Evolutionary conservation across 2,888 invertebrate genomes (phyloP).

Genomic region (Terebella lapidaria): DNA sequence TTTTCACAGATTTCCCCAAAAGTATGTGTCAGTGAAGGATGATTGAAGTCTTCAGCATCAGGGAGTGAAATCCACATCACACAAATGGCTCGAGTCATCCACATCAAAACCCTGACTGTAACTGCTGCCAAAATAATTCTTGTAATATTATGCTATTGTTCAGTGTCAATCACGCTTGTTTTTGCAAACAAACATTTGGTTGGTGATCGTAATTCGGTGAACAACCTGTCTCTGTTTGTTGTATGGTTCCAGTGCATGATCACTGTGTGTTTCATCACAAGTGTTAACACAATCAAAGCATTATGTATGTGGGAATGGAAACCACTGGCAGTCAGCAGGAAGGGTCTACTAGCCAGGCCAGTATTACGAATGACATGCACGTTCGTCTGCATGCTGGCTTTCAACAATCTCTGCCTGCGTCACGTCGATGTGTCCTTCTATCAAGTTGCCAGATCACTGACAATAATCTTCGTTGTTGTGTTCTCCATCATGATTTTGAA

Average conservation of each 20-base stretch:
- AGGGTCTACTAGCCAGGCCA: background rate
- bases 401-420: conserved; percentile 52
- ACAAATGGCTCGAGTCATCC: too few relatives aligned
- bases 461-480: conserved; percentile 48
- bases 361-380: conserved; percentile 39
- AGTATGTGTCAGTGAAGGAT: too few relatives aligned
- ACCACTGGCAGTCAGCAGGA: background rate
- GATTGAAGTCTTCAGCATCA: too few relatives aligned
- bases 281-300: background rate
- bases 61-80: too few relatives aligned
- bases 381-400: conserved; percentile 42
- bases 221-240: conserved; percentile 46
- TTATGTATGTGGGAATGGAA: background rate
- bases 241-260: conserved; percentile 48
- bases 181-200: conserved; percentile 88
- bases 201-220: conserved; percentile 46
- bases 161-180: conserved; percentile 86
- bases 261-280: conserved; percentile 33
- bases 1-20: too few relatives aligned
- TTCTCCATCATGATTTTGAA: conserved; percentile 41
- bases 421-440: conserved; percentile 52
- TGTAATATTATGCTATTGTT: conserved; percentile 58
- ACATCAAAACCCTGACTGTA: too few relatives aligned
- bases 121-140: background rate
- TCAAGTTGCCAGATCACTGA: conserved; percentile 48